phyloP scores from a whole-genome alignment of 2,797 vertebrate genomes.

The Diceros bicornis region DNA sequence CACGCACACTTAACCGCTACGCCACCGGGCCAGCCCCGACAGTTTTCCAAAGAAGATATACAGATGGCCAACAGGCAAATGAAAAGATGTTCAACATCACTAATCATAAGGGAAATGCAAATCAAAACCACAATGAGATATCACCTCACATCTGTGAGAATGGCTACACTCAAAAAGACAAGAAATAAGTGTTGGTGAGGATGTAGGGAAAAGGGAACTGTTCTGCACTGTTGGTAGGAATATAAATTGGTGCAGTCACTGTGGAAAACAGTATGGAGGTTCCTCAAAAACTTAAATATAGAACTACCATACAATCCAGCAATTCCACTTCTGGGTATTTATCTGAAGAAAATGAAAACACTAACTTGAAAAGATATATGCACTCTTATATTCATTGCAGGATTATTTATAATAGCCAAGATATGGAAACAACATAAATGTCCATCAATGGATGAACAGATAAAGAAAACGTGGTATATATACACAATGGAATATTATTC shows the following conservation, averaged over 20 bases:
- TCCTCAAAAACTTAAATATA: background rate
- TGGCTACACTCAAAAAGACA: background rate
- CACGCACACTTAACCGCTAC: too few species aligned
- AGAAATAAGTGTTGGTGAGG: background rate
- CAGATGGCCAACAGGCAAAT: background rate
- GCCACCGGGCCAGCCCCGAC: background rate
- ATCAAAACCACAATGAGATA: background rate
- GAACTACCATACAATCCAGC: background rate
- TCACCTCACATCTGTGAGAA: background rate
- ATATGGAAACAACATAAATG: too few species aligned
- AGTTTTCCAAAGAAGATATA: background rate
- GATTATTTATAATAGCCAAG: too few species aligned
- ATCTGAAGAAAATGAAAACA: background rate
- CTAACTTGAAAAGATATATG: background rate
- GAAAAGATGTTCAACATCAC: background rate
- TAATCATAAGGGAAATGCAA: background rate
- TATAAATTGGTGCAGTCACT: background rate
- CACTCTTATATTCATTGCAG: background rate
- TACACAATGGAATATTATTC: background rate
- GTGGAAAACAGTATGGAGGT: background rate
- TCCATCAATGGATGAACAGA: too few species aligned
- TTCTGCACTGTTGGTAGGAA: background rate
- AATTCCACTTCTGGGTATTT: background rate
- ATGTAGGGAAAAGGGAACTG: background rate
- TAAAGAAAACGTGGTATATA: background rate